A percentile compares a stretch with the other conserved stretches of the same genome.
These are phyloP conservation scores for Leptatherina wallacei DNA, from an alignment of 2,797 vertebrate species.

Conservation along the genomic window DNA sequence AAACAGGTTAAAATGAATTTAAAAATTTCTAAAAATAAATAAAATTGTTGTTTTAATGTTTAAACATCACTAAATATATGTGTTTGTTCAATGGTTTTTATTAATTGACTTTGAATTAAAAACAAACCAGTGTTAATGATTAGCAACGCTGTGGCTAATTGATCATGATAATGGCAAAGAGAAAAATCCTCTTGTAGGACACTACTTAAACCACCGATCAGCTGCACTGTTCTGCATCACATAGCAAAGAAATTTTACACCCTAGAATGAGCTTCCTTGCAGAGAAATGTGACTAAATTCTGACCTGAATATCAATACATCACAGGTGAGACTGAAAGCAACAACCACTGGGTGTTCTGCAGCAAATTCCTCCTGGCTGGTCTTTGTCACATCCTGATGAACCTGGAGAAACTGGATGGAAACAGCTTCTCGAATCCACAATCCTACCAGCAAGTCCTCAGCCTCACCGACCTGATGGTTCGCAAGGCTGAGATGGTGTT, in stretches of 20 bases:
- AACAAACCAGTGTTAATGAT: no score
- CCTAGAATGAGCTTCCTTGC: no score
- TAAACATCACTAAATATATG: no score
- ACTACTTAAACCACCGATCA: no score
- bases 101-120: no score
- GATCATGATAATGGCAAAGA: background rate
- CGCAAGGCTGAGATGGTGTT: constrained; percentile 81
- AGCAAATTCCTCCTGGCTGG: constrained; percentile 81
- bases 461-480: constrained; percentile 69
- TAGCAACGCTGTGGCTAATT: no score
- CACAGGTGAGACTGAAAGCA: constrained; percentile 75
- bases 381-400: constrained; percentile 73
- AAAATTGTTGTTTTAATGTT: no score
- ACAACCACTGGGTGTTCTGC: constrained; percentile 82
- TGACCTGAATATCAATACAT: constrained; percentile 25
- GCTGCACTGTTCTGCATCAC: no score
- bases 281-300: background rate
- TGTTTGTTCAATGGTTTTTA: no score
- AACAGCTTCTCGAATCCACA: constrained; percentile 65
- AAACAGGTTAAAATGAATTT: no score
- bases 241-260: no score
- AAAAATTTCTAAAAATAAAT: no score
- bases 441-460: constrained; percentile 69
- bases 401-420: constrained; percentile 74
- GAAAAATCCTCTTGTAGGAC: background rate